These are phyloP conservation scores for Palaemon carinicauda DNA, from an alignment of 1,140 invertebrate species.

Conservation along the genomic window DNA sequence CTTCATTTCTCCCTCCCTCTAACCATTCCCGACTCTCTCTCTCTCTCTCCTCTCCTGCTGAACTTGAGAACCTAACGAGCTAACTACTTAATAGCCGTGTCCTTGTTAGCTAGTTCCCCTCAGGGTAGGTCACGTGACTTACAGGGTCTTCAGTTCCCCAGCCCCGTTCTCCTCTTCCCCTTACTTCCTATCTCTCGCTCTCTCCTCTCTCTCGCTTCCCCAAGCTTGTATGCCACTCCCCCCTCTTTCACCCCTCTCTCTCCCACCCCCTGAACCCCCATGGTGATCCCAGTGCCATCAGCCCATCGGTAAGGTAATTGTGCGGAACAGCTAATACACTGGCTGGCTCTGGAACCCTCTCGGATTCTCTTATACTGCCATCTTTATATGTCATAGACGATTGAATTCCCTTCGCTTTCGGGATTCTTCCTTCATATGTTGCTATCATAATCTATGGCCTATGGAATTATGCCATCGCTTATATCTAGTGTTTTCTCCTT, in stretches of 20 bases:
- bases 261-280: slow-evolving; percentile 46
- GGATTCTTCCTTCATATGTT: too few species aligned
- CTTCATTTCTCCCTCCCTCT: background rate
- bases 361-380: too few species aligned
- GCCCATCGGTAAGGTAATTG: too few species aligned
- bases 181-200: background rate
- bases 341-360: too few species aligned
- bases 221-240: slow-evolving; percentile 4
- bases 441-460: too few species aligned
- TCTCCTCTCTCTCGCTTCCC: background rate
- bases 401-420: too few species aligned
- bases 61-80: background rate
- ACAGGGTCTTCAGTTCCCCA: background rate
- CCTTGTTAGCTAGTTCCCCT: slow-evolving; percentile 4
- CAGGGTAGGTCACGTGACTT: background rate
- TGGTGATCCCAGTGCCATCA: background rate
- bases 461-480: too few species aligned
- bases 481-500: too few species aligned
- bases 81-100: slow-evolving; percentile 42
- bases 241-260: slow-evolving; percentile 41
- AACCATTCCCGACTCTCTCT: background rate
- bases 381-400: too few species aligned
- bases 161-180: background rate
- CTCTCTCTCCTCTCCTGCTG: background rate
- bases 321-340: too few species aligned